These are phyloP conservation scores for Osmerus eperlanus DNA, from an alignment of 2,113 vertebrate species.

Conservation along the genomic window DNA sequence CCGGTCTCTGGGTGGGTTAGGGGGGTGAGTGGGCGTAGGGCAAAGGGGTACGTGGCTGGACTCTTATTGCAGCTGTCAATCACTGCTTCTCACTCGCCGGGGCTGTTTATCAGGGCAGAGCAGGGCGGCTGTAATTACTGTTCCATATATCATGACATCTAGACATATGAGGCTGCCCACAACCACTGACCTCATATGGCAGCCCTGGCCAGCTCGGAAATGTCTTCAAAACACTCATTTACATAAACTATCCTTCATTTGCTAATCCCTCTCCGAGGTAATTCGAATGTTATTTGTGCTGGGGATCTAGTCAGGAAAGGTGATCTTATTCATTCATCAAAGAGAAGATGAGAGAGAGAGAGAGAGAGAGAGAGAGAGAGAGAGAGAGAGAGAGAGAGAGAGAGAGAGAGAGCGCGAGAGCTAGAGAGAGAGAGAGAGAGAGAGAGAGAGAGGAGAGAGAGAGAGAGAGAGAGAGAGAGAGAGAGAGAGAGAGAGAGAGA, in stretches of 20 bases:
- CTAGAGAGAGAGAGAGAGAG: too few relatives aligned
- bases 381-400: not conserved
- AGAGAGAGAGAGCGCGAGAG: too few relatives aligned
- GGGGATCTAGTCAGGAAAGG: conserved; percentile 4
- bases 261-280: conserved; percentile 45
- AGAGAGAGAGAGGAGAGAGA: too few relatives aligned
- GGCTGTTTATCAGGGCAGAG: conserved; percentile 49
- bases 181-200: conserved; percentile 57
- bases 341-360: conserved; percentile 9
- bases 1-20: conserved; percentile 31
- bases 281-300: conserved; percentile 10
- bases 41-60: conserved; percentile 43
- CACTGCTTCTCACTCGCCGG: conserved; percentile 64
- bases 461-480: too few relatives aligned
- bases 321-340: conserved; percentile 14
- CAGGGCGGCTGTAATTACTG: conserved; percentile 66
- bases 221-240: conserved; percentile 64
- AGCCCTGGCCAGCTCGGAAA: conserved; percentile 55
- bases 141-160: conserved; percentile 66
- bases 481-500: not conserved
- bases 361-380: too few relatives aligned
- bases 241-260: conserved; percentile 63
- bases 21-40: conserved; percentile 38
- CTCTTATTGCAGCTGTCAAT: conserved; percentile 76
- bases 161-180: conserved; percentile 61